A percentile compares a stretch with the other conserved stretches of the same genome.
phyloP scores from a whole-genome alignment of 2,113 vertebrate species.

The Sprattus sprattus region DNA sequence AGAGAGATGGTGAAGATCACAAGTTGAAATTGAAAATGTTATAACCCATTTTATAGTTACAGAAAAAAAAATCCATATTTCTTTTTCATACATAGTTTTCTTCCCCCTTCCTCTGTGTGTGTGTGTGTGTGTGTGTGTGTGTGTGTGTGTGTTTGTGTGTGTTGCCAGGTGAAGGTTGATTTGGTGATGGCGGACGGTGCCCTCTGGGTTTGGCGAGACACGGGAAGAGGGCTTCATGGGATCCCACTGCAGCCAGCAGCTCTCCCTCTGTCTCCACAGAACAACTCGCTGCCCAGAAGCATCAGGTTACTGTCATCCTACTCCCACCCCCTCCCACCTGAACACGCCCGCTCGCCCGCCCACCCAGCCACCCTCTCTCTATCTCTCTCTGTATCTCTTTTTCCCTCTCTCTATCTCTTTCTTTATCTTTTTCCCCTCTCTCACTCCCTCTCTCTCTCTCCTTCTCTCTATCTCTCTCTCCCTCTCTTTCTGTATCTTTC shows the following conservation, averaged over 20 bases:
- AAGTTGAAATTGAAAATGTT: conserved; percentile 17
- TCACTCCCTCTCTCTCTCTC: background rate
- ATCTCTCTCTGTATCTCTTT: background rate
- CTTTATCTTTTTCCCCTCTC: background rate
- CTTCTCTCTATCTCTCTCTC: background rate
- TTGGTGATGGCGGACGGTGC: background rate
- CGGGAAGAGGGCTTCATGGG: background rate
- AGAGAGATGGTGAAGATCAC: background rate
- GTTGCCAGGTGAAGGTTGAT: background rate
- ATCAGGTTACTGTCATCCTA: conserved; percentile 63
- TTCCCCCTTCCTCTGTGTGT: background rate
- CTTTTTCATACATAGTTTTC: background rate
- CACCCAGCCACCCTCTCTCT: background rate
- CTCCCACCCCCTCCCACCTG: conserved; percentile 38
- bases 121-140: background rate
- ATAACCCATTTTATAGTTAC: conserved; percentile 14
- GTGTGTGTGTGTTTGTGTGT: background rate
- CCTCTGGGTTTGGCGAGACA: background rate
- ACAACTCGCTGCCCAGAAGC: background rate
- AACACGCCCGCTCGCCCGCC: background rate
- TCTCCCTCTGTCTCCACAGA: background rate
- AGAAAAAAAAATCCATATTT: conserved; percentile 11
- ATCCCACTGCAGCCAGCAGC: background rate
- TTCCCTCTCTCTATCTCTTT: background rate
- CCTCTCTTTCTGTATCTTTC: background rate